Evolutionary conservation across 2,797 vertebrate species (phyloP).

Genomic region (Scolopax rusticola): DNA sequence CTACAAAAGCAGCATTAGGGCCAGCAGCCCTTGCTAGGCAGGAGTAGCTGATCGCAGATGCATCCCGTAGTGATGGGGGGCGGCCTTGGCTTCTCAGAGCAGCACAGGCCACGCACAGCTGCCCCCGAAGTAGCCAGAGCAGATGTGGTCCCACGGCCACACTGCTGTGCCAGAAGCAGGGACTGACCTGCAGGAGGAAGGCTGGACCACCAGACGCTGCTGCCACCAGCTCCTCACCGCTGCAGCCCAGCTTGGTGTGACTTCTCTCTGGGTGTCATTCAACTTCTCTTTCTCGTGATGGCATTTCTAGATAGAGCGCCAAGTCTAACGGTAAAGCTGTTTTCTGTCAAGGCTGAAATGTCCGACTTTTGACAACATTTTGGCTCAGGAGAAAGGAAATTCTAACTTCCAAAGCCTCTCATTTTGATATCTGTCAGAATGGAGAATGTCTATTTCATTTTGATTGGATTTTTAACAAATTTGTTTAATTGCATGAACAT

Average conservation of each 20-base stretch:
- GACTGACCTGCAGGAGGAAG: neutral
- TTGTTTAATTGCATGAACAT: neutral
- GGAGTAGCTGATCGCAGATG: slow-evolving; percentile 44
- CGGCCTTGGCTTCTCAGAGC: neutral
- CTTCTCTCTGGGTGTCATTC: neutral
- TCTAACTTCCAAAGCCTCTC: neutral
- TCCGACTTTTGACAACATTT: neutral
- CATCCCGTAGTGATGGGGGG: accelerated
- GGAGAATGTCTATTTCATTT: neutral
- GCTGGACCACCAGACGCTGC: neutral
- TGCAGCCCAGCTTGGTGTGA: accelerated
- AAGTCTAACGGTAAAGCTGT: neutral
- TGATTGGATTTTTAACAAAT: neutral
- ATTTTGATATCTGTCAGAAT: neutral
- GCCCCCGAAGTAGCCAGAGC: neutral
- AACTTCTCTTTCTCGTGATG: neutral
- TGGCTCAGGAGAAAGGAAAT: neutral
- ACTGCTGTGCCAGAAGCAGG: neutral
- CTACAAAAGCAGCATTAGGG: slow-evolving; percentile 42
- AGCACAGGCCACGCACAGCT: too few species aligned
- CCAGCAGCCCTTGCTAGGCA: neutral
- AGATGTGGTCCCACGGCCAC: accelerated
- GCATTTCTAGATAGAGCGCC: neutral
- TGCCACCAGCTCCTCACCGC: neutral
- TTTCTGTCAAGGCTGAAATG: neutral